Percentiles rank a stretch among this genome's conserved stretches.
Conservation (phyloP, 2,888 invertebrate species). For the Leptinotarsa rubiginosa region DNA sequence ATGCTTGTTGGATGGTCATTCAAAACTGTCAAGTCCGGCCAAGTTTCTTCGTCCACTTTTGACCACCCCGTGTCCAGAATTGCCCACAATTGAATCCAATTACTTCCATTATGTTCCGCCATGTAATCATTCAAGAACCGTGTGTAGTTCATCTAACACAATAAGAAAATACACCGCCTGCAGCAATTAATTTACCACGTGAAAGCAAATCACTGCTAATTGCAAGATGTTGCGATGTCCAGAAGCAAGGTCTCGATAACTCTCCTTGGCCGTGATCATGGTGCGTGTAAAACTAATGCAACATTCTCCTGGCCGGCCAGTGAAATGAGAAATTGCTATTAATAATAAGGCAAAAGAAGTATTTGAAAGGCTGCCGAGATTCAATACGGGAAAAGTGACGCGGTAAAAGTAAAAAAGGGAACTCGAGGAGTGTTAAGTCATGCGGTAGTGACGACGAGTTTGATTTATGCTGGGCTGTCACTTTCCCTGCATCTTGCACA, state of each 20-base stretch:
- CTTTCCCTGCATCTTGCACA: not conserved
- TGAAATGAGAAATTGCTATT: slow-evolving; percentile 7
- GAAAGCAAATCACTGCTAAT: not conserved
- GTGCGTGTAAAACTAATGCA: slow-evolving; percentile 9
- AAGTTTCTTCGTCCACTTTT: no score
- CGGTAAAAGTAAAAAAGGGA: not conserved
- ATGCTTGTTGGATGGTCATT: no score
- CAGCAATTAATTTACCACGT: not conserved
- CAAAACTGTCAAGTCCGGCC: no score
- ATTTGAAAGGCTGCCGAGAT: slow-evolving; percentile 17
- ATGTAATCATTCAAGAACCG: not conserved
- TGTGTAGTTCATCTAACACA: not conserved
- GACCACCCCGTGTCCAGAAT: no score
- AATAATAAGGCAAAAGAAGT: not conserved
- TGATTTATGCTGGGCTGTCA: not conserved
- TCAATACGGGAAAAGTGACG: not conserved
- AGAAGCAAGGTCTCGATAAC: not conserved
- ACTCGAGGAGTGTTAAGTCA: not conserved
- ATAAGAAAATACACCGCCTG: not conserved
- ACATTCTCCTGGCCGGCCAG: slow-evolving; percentile 4
- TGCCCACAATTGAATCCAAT: no score
- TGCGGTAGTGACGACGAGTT: not conserved
- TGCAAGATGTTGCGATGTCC: not conserved
- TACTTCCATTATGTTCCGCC: no score
- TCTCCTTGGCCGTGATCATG: not conserved